phyloP scores from a whole-genome alignment of 2,888 invertebrate genomes.

The Melieria crassipennis region DNA sequence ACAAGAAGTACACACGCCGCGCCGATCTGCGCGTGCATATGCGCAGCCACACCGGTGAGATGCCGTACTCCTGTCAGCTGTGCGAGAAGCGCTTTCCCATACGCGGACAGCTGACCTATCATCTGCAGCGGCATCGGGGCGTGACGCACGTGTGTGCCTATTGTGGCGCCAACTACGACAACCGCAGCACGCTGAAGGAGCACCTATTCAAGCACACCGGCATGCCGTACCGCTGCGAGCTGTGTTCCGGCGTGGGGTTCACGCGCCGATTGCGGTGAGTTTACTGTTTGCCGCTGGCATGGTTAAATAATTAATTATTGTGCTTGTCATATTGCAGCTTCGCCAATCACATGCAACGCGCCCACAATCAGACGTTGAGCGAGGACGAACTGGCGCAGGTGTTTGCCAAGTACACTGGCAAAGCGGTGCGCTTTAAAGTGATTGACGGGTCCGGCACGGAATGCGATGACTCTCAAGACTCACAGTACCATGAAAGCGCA shows the following conservation, averaged over 20 bases:
- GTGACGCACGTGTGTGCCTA: conserved; percentile 44
- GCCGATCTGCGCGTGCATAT: conserved; percentile 49
- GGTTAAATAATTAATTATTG: not conserved
- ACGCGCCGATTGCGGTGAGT: conserved; percentile 43
- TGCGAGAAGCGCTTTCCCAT: conserved; percentile 49
- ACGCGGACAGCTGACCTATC: conserved; percentile 50
- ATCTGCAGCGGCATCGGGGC: conserved; percentile 49
- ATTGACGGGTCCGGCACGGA: not conserved
- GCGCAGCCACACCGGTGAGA: conserved; percentile 49
- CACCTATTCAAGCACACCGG: conserved; percentile 51
- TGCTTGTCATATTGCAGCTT: conserved; percentile 38
- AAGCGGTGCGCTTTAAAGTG: conserved; percentile 43
- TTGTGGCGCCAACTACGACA: conserved; percentile 45
- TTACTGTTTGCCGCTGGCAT: not conserved
- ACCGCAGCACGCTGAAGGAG: conserved; percentile 45
- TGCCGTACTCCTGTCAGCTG: conserved; percentile 48
- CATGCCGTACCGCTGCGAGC: conserved; percentile 48
- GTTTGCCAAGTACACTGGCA: conserved; percentile 46
- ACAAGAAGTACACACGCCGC: conserved; percentile 45
- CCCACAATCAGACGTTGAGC: conserved; percentile 38
- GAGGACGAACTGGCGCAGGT: conserved; percentile 42
- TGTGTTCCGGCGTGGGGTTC: conserved; percentile 43
- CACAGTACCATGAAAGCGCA: not conserved
- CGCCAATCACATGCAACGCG: conserved; percentile 43
- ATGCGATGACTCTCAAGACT: conserved; percentile 6